A percentile compares a stretch with the other conserved stretches of the same genome.
phyloP scores from a whole-genome alignment of 2,797 vertebrate species.

The Myotis findleyi region DNA sequence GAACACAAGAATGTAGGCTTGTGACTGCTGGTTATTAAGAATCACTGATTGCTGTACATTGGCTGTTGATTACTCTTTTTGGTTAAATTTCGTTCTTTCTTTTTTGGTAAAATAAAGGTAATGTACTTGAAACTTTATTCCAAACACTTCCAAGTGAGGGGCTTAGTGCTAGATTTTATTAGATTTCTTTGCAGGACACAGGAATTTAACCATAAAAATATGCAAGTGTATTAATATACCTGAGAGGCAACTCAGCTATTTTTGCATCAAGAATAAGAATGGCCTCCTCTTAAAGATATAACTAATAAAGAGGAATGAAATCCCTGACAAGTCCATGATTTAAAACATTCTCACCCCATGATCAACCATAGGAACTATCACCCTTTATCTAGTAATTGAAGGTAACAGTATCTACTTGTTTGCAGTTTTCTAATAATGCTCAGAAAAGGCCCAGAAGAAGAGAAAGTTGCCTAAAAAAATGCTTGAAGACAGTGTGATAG shows the following conservation, averaged over 20 bases:
- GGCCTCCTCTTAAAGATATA: background rate
- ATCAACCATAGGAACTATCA: background rate
- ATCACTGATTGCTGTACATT: background rate
- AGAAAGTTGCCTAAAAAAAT: background rate
- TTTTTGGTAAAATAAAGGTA: background rate
- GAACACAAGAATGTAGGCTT: background rate
- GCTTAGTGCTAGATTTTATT: background rate
- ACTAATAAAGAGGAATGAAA: background rate
- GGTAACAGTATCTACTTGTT: background rate
- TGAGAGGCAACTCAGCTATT: background rate
- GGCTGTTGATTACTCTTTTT: background rate
- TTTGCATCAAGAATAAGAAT: background rate
- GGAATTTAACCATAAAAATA: background rate
- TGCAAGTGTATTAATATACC: background rate
- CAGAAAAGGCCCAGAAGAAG: background rate
- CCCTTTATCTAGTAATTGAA: background rate
- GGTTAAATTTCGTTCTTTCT: background rate
- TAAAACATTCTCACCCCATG: background rate
- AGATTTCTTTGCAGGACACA: background rate
- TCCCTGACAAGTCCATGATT: background rate
- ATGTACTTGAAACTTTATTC: constrained; percentile 14
- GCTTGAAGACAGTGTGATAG: background rate
- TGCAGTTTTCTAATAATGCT: background rate
- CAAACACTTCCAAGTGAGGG: background rate
- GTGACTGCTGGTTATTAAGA: background rate